Base-by-base conservation (phyloP, 2,797 vertebrate species). In the Lepus oiostolus region DNA sequence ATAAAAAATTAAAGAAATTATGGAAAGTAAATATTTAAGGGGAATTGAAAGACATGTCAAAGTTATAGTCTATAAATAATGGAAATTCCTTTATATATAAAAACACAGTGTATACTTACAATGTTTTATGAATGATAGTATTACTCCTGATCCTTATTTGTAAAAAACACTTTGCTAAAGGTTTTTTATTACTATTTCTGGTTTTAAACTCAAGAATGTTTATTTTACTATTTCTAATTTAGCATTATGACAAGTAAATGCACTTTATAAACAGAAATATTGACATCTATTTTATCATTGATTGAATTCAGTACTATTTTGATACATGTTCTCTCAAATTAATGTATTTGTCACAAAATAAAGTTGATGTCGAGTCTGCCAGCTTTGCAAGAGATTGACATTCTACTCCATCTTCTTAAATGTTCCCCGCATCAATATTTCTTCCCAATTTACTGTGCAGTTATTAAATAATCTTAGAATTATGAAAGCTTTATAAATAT, bases 241-340 rank as follows among this genome's bases (percentile, higher is more conserved):
- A 79, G 26, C 14, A 54, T 84, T 16, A 54, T 38, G 28, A 26
- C 3, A 63, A 84, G 17, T 60, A 86, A 86, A 22, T 89, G 5
- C 24, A 28, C 12, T 90, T 90, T 76, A n/a, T 9, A 93, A 91
- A 86, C 71, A 88, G 35, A 79, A 88, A 84, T 79, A 62, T 76
- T 84, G 89, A 13, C 7, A 62, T 70, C 9, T 70, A 38, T 65
- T 17, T 84, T 94, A 93, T 70, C 72, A 22, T 83, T 91, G 6
- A 84, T 91, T 95, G 2, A 30, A 62, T 63, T 87, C 5, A 47
- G 1, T 92, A 67, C 75, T 81, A 68, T 96, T 92, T 93, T 76
- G 72, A 90, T 4, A 58, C 7, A n/a, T 32, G 4, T 0, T 90
- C 91, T 32, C 50, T 81, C 52, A 90, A 50, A 85, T 85, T 28